These are phyloP conservation scores for Andrena trimmerana DNA, from an alignment of 2,888 invertebrate genomes.

Conservation along the genomic window DNA sequence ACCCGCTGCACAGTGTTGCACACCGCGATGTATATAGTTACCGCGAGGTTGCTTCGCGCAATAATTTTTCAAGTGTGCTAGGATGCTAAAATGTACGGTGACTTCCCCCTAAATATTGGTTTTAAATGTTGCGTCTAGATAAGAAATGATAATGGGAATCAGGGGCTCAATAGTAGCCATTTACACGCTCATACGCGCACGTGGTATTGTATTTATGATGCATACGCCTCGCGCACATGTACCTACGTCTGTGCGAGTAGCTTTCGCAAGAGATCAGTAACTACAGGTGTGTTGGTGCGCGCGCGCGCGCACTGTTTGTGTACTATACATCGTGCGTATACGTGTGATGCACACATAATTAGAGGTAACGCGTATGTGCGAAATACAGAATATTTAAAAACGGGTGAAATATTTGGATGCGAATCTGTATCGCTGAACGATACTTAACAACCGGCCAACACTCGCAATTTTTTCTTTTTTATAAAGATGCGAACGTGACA, in stretches of 20 bases:
- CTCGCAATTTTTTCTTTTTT: conserved; percentile 1
- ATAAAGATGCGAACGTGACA: background rate
- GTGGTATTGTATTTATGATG: background rate
- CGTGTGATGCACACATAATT: too few relatives aligned
- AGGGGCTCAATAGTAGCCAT: conserved; percentile 23
- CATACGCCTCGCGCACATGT: background rate
- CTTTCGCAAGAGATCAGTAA: conserved; percentile 3
- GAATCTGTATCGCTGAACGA: background rate
- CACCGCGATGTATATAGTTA: background rate
- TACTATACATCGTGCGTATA: background rate
- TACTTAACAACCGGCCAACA: background rate
- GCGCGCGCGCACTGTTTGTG: background rate
- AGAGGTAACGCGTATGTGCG: too few relatives aligned
- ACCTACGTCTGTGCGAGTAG: background rate
- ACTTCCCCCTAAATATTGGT: background rate
- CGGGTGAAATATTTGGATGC: background rate
- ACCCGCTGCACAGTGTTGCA: background rate
- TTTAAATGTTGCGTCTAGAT: conserved; percentile 7
- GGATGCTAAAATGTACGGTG: too few relatives aligned
- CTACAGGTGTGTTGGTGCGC: background rate
- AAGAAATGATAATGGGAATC: conserved; percentile 20
- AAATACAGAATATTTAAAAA: background rate
- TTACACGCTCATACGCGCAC: conserved; percentile 10
- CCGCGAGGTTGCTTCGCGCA: background rate
- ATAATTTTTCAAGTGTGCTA: background rate